Percentiles rank a stretch among this genome's conserved stretches.
These are phyloP conservation scores for Monoplex corrugatus DNA, from an alignment of 2,888 invertebrate genomes.

Conservation along the genomic window DNA sequence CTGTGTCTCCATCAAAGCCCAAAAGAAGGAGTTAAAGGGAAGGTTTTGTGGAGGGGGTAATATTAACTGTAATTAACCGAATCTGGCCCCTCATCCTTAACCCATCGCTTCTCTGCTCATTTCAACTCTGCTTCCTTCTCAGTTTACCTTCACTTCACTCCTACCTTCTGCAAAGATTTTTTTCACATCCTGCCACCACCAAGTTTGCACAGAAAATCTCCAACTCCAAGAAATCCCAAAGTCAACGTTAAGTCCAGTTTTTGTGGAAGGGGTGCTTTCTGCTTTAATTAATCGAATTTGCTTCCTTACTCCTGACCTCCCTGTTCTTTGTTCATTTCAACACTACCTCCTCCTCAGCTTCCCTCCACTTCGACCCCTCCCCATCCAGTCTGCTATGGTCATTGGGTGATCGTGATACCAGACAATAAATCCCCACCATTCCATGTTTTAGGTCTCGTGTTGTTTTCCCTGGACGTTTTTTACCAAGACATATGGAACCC, in stretches of 20 bases:
- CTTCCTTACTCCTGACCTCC: too few relatives aligned
- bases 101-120: too few relatives aligned
- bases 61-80: too few relatives aligned
- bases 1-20: too few relatives aligned
- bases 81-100: too few relatives aligned
- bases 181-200: too few relatives aligned
- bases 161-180: too few relatives aligned
- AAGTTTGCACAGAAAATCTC: constrained; percentile 39
- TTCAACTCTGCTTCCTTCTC: too few relatives aligned
- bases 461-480: constrained; percentile 10
- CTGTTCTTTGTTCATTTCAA: constrained; percentile 18
- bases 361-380: neutral
- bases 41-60: too few relatives aligned
- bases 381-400: neutral
- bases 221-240: constrained; percentile 30
- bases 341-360: neutral
- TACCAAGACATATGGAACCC: neutral
- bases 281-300: constrained; percentile 48
- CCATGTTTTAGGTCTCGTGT: constrained; percentile 35
- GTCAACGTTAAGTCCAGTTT: constrained; percentile 40
- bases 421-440: constrained; percentile 47
- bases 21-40: too few relatives aligned
- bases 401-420: constrained; percentile 36
- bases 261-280: constrained; percentile 36
- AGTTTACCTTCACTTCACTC: too few relatives aligned